A percentile compares a stretch with the other conserved stretches of the same genome.
Evolutionary conservation across 2,888 invertebrate genomes (phyloP).

Genomic region (Belgica antarctica): DNA sequence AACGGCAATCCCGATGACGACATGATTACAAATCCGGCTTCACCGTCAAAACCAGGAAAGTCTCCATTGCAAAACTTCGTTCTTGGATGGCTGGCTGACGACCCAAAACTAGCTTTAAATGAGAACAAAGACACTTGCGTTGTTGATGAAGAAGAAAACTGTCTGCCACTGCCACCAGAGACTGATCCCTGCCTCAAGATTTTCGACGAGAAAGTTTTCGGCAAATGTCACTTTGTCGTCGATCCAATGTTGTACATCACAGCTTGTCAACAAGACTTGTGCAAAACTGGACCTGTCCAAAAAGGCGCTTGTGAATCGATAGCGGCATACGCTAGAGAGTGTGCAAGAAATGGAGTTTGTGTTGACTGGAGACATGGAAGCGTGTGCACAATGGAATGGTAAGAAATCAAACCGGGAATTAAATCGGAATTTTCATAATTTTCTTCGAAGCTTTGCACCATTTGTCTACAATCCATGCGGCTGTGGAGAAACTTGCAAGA

Average conservation of each 20-base stretch:
- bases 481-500: conserved; percentile 53
- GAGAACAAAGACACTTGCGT: conserved; percentile 58
- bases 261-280: conserved; percentile 69
- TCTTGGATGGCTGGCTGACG: conserved; percentile 60
- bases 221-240: conserved; percentile 70
- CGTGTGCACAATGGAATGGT: conserved; percentile 62
- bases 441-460: conserved; percentile 24
- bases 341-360: conserved; percentile 69
- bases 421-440: neutral
- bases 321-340: conserved; percentile 71
- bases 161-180: conserved; percentile 60
- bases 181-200: conserved; percentile 67
- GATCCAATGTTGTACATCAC: conserved; percentile 67
- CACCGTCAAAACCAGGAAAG: conserved; percentile 46
- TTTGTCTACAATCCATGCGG: conserved; percentile 51
- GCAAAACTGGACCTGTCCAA: conserved; percentile 58
- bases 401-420: neutral
- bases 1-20: conserved; percentile 61
- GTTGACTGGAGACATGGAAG: conserved; percentile 65
- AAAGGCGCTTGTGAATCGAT: conserved; percentile 64
- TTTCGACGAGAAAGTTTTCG: conserved; percentile 59
- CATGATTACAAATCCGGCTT: conserved; percentile 59
- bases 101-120: conserved; percentile 56
- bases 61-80: conserved; percentile 55
- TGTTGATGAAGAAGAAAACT: conserved; percentile 55